Base-by-base conservation (phyloP, 2,797 vertebrate species). In the Rhinogobio ventralis region DNA sequence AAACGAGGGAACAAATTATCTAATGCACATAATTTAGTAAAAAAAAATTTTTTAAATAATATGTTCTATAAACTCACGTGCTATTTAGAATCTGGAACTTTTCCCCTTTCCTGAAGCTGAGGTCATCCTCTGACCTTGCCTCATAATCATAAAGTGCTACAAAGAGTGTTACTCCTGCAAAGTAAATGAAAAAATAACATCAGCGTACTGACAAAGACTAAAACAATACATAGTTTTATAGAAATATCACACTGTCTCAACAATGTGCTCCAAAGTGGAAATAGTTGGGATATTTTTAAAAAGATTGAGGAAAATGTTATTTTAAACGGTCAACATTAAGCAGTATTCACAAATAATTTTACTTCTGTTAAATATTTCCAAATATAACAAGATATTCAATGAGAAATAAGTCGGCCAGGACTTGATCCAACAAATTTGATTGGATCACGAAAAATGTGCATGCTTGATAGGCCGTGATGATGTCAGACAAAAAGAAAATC, bases 121-220 rank as follows among this genome's bases (percentile, higher is more conserved):
- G 95, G 94, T 99, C 98, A 94, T 99, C 98, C 93, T 99, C 98
- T 0, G 98, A 99, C 93, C 98, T 94, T 84, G 98, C 98, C 90
- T 99, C 98, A 57, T 99, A 99, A 94, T 99, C 98, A 74, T 99
- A 99, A 88, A 99, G 97, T 51, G 98, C 98, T 94, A 99, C 98
- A 91, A 99, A 99, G 88, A 99, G 96, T 87, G 98, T 99, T 91
- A 99, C 98, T 91, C 98, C 98, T 98, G 93, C 68, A 87, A 82
- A 84, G 49, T 39, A 25, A 49, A 64, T 42, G 46, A 69, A 30
- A n/a, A 53, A 4, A 74, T 68, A 33, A 51, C 81, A 79, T 36
- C 75, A 23, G 83, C 33, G 28, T 72, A 15, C 20, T 33, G 53
- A 82, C 62, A 81, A 71, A 57, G 64, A 30, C 53, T 13, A 19